phyloP scores from a whole-genome alignment of 2,113 vertebrate genomes.

The Otus sunia region DNA sequence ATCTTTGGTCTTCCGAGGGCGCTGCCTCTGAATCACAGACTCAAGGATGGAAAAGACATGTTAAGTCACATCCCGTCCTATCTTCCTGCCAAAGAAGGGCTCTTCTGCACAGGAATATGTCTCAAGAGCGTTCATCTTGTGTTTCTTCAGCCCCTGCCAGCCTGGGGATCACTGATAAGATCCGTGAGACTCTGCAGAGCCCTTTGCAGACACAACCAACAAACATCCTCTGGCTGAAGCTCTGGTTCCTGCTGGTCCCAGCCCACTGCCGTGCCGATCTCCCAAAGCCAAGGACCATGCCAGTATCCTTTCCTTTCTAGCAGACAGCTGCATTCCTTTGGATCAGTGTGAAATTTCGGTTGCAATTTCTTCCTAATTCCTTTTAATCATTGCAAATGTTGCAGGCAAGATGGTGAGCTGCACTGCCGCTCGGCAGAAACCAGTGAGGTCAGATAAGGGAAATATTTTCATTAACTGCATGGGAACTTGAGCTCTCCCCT shows the following conservation, averaged over 20 bases:
- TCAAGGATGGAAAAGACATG: conserved; percentile 13
- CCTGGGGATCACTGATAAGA: conserved; percentile 11
- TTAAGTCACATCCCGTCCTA: conserved; percentile 6
- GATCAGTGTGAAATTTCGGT: conserved; percentile 44
- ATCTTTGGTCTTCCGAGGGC: conserved; percentile 8
- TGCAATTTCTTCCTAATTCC: conserved; percentile 30
- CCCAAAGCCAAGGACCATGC: not conserved
- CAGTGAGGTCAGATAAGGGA: not conserved
- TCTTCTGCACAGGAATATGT: not conserved
- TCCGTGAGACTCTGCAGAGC: not conserved
- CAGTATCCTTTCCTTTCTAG: not conserved
- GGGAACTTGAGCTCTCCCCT: not conserved
- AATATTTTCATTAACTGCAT: not conserved
- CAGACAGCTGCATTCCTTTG: not conserved
- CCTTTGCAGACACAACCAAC: not conserved
- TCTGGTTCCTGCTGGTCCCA: not conserved
- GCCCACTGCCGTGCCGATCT: not conserved
- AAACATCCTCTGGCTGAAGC: not conserved
- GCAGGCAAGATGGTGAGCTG: not conserved
- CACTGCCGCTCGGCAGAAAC: not conserved
- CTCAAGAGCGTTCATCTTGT: not conserved
- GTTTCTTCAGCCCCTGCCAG: not conserved
- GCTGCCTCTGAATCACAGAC: not conserved
- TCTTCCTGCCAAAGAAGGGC: conserved; percentile 22
- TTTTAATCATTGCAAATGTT: not conserved